These are phyloP conservation scores for Nemurella pictetii DNA, from an alignment of 2,888 invertebrate species.

Conservation along the genomic window DNA sequence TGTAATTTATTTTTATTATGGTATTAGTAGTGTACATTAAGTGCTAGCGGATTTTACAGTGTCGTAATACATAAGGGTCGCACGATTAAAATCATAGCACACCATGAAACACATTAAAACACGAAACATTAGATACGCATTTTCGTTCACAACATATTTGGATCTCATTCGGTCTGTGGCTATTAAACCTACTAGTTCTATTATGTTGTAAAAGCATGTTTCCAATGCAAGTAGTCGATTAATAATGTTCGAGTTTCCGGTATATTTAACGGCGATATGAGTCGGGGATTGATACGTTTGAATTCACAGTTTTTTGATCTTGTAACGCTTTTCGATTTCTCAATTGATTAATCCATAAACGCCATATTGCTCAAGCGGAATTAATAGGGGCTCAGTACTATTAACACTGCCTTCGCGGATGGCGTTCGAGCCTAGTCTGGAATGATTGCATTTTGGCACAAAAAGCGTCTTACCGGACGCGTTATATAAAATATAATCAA, in stretches of 20 bases:
- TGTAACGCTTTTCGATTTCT: not conserved
- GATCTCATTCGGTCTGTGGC: not conserved
- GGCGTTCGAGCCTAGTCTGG: not conserved
- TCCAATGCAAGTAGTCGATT: not conserved
- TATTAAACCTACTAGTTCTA: no score
- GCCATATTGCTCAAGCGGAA: not conserved
- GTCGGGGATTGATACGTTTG: not conserved
- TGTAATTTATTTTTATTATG: not conserved
- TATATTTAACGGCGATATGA: not conserved
- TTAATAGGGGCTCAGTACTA: constrained; percentile 19
- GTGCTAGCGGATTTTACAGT: not conserved
- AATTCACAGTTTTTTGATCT: not conserved
- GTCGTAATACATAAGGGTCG: not conserved
- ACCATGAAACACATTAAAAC: no score
- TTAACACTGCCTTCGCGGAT: not conserved
- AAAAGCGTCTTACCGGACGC: not conserved
- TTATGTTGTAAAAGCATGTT: no score
- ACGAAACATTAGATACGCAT: no score
- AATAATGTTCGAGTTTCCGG: not conserved
- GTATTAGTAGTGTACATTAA: not conserved
- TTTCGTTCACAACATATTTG: not conserved
- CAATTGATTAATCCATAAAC: not conserved
- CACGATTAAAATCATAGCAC: not conserved
- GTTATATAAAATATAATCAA: not conserved
- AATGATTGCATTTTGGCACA: not conserved